Conservation (phyloP, 2,797 vertebrate genomes). For the Poliocrania exsul region DNA sequence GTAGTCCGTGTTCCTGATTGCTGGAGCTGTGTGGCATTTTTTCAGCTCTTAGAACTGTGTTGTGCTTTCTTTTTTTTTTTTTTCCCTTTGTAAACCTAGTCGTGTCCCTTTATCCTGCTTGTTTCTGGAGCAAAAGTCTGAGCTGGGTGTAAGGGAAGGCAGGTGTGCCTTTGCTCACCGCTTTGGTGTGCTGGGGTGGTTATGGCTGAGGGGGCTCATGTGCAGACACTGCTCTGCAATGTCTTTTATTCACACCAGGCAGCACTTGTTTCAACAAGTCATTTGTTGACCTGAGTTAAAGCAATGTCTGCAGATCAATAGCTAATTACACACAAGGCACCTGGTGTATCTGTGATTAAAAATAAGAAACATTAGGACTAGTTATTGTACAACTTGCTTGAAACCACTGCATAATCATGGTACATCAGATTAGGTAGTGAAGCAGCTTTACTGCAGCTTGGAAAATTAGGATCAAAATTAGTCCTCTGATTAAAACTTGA, state of each 20-base stretch:
- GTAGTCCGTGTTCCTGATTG: not conserved
- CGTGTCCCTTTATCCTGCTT: not conserved
- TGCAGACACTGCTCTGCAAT: not conserved
- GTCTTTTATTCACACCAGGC: not conserved
- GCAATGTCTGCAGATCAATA: not conserved
- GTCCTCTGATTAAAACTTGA: slow-evolving; percentile 59
- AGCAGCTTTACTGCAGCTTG: slow-evolving; percentile 36
- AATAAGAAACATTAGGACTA: not conserved
- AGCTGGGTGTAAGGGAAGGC: not conserved
- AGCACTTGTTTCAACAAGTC: not conserved
- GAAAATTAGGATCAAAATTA: slow-evolving; percentile 55
- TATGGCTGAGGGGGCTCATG: not conserved
- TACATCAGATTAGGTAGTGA: slow-evolving; percentile 23
- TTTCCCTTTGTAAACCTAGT: not conserved
- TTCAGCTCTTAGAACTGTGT: not conserved
- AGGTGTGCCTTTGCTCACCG: not conserved
- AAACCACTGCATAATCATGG: not conserved
- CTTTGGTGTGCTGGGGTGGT: not conserved
- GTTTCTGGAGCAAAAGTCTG: not conserved
- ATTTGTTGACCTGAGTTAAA: not conserved
- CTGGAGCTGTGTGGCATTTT: not conserved
- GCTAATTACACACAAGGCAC: not conserved
- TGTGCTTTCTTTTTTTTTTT: not conserved
- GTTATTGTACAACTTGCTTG: not conserved
- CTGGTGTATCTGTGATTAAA: not conserved